Conservation (phyloP, 2,797 vertebrate genomes). For the Psittacula echo region DNA sequence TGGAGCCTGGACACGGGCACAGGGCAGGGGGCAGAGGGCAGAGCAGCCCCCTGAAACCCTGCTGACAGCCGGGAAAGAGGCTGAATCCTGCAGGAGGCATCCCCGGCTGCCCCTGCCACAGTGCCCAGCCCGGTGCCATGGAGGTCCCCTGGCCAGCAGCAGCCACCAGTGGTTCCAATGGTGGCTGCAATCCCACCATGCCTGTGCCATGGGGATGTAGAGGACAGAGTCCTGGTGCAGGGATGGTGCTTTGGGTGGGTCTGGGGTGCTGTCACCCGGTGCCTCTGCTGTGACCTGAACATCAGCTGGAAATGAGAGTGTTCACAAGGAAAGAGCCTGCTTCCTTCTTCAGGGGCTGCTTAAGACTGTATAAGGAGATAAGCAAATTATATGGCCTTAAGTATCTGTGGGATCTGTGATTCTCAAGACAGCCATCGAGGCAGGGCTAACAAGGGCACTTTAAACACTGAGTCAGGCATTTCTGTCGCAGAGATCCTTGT, state of each 20-base stretch:
- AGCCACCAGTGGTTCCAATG: accelerated
- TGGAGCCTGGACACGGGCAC: accelerated
- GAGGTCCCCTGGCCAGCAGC: not conserved
- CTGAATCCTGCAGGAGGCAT: not conserved
- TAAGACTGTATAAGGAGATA: constrained; percentile 37
- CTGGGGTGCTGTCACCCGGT: not conserved
- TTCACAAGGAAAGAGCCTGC: not conserved
- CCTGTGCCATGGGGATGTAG: accelerated
- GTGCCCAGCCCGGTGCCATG: accelerated
- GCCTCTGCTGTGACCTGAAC: not conserved
- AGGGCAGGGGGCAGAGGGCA: not conserved
- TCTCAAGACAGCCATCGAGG: constrained; percentile 49
- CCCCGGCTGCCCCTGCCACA: no score
- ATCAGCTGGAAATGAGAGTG: not conserved
- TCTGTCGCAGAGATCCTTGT: constrained; percentile 45
- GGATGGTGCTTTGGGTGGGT: not conserved
- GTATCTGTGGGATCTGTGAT: constrained; percentile 48
- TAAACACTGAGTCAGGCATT: constrained; percentile 43
- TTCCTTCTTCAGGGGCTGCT: constrained; percentile 18
- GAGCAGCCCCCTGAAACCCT: not conserved
- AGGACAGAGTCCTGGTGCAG: accelerated
- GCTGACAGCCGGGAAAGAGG: not conserved
- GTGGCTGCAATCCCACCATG: accelerated
- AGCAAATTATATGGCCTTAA: constrained; percentile 56
- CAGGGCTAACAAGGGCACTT: constrained; percentile 57